phyloP scores from a whole-genome alignment of 2,888 invertebrate genomes.

The Chironomus tentans region DNA sequence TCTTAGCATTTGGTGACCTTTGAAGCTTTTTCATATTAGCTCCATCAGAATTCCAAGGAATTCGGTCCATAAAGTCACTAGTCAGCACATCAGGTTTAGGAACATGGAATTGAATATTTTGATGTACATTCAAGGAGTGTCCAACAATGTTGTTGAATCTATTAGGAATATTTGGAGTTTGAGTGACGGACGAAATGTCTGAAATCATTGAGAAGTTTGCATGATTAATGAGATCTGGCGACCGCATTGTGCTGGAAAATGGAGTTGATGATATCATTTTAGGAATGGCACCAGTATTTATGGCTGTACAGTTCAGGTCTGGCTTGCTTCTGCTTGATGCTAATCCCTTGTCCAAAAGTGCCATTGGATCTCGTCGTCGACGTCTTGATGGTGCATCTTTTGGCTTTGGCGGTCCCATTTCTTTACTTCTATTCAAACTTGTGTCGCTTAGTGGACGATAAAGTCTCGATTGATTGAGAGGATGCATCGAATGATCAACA shows the following conservation, averaged over 20 bases:
- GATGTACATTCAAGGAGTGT: neutral
- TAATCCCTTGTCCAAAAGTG: neutral
- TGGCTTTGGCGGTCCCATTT: neutral
- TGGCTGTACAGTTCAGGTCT: neutral
- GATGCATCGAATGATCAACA: neutral
- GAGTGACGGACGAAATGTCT: neutral
- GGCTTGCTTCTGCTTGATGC: neutral
- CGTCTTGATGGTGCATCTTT: neutral
- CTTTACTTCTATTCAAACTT: neutral
- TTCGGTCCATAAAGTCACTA: neutral
- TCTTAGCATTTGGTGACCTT: neutral
- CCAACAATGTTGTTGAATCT: too few relatives aligned
- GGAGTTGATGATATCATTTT: neutral
- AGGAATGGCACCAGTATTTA: neutral
- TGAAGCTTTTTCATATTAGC: neutral
- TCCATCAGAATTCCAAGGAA: neutral
- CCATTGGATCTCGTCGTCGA: constrained; percentile 2
- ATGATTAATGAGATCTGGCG: neutral
- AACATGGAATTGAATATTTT: neutral
- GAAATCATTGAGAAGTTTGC: neutral
- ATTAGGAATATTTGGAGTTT: neutral
- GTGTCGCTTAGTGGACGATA: neutral
- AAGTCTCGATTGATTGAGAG: neutral
- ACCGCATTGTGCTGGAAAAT: neutral
- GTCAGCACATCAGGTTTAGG: neutral